Percentiles rank a stretch among this genome's conserved stretches.
These are phyloP conservation scores for Diadophis punctatus DNA, from an alignment of 2,113 vertebrate genomes.

Conservation along the genomic window DNA sequence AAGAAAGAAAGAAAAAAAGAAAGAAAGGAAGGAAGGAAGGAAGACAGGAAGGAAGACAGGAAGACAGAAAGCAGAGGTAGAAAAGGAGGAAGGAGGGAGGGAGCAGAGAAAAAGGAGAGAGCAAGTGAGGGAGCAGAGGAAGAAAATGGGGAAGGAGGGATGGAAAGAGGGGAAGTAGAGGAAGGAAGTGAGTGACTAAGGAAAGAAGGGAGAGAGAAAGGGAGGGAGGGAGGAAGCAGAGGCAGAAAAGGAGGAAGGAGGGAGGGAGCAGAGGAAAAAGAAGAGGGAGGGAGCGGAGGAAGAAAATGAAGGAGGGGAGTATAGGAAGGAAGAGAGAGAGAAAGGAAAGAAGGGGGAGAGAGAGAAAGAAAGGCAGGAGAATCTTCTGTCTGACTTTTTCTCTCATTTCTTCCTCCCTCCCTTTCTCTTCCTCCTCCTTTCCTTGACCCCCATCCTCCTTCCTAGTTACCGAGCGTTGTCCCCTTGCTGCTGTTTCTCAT, in stretches of 20 bases:
- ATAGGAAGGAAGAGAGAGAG: background rate
- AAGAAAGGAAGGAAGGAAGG: no score
- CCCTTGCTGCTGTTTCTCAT: background rate
- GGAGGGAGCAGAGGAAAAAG: background rate
- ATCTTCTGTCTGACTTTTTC: background rate
- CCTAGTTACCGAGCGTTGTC: background rate
- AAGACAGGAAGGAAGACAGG: background rate
- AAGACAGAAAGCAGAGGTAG: background rate
- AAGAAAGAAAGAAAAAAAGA: no score
- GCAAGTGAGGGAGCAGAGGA: background rate
- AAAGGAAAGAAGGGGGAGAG: background rate
- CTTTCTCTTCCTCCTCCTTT: background rate
- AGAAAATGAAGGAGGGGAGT: background rate
- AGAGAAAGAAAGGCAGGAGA: background rate
- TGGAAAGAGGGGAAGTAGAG: accelerated
- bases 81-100: background rate
- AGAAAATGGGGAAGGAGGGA: background rate
- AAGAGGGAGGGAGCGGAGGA: background rate
- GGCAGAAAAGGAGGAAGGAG: background rate
- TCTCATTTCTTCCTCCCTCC: background rate
- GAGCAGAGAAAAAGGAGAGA: background rate
- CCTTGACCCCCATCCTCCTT: background rate
- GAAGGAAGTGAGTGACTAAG: accelerated
- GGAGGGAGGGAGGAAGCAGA: no score
- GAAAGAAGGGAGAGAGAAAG: no score